phyloP scores from a whole-genome alignment of 2,113 vertebrate genomes.

The Percina caprodes region DNA sequence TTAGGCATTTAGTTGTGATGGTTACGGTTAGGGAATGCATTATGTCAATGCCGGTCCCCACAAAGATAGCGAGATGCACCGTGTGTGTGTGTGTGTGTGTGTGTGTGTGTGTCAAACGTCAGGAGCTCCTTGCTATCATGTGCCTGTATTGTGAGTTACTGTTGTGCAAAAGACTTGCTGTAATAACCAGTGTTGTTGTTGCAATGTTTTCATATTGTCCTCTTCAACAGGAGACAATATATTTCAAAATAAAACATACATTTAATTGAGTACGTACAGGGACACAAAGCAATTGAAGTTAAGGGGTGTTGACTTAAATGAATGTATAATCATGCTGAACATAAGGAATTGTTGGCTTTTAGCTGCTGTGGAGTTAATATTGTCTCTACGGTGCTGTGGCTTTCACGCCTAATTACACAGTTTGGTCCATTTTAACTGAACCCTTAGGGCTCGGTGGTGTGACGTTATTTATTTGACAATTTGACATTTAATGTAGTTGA shows the following conservation, averaged over 20 bases:
- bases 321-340: neutral
- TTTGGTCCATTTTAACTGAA: no score
- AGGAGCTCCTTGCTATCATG: constrained; percentile 6
- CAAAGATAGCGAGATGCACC: no score
- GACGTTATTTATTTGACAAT: no score
- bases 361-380: no score
- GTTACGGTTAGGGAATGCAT: no score
- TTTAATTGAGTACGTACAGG: neutral
- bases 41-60: no score
- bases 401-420: no score
- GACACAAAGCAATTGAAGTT: neutral
- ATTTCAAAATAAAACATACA: neutral
- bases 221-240: neutral
- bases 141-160: constrained; percentile 7
- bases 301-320: neutral
- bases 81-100: constrained; percentile 2
- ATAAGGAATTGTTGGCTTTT: no score
- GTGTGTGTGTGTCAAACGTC: constrained; percentile 1
- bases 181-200: neutral
- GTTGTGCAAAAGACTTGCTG: neutral
- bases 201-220: constrained; percentile 15
- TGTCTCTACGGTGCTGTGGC: no score
- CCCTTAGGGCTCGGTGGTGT: no score
- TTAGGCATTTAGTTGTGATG: no score
- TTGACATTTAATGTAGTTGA: no score